Evolutionary conservation across 2,888 invertebrate genomes (phyloP).

Genomic region (Cerceris ruficornis): DNA sequence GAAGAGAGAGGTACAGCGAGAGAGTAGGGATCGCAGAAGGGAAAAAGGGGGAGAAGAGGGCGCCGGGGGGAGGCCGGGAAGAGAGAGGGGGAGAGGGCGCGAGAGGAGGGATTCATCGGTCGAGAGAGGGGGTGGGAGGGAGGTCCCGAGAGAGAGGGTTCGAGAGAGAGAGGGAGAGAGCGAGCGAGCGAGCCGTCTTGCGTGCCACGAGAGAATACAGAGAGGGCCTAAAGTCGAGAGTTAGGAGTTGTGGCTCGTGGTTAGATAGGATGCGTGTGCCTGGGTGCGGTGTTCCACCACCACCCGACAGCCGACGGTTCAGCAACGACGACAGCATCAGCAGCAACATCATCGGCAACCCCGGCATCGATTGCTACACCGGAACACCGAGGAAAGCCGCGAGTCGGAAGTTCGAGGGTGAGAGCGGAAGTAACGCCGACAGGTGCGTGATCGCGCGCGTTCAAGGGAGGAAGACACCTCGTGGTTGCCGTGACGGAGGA

Average conservation of each 20-base stretch:
- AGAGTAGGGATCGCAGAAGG: conserved; percentile 15
- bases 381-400: conserved; percentile 22
- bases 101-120: conserved; percentile 18
- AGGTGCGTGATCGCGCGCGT: conserved; percentile 32
- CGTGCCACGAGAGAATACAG: conserved; percentile 55
- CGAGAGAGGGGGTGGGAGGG: conserved; percentile 19
- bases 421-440: conserved; percentile 7
- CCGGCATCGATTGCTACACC: conserved; percentile 16
- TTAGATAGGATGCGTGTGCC: conserved; percentile 81
- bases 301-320: conserved; percentile 66
- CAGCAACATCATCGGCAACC: conserved; percentile 22
- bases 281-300: conserved; percentile 80
- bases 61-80: conserved; percentile 5
- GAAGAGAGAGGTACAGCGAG: conserved; percentile 14
- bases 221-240: conserved; percentile 70
- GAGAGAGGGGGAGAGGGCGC: conserved; percentile 17
- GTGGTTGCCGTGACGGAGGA: conserved; percentile 11
- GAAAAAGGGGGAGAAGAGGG: conserved; percentile 10
- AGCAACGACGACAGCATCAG: conserved; percentile 51
- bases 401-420: conserved; percentile 8
- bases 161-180: conserved; percentile 33
- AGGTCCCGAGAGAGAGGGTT: conserved; percentile 24
- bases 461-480: conserved; percentile 15
- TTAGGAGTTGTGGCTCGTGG: conserved; percentile 78
- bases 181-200: conserved; percentile 47